phyloP scores from a whole-genome alignment of 2,113 vertebrate species.

The Mixornis gularis region DNA sequence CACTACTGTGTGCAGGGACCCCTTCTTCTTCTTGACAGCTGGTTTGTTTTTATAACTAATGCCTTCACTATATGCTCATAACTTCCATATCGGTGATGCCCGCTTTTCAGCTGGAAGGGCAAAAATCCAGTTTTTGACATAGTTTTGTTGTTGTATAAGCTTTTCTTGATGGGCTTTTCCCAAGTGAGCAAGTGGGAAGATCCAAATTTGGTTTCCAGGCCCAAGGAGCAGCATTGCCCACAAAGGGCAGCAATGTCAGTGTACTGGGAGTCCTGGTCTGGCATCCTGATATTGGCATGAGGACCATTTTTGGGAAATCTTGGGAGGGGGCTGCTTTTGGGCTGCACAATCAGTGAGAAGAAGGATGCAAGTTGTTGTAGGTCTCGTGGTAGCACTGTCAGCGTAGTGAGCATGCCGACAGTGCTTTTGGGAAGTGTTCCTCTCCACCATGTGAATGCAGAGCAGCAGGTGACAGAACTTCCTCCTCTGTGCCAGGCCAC shows the following conservation, averaged over 20 bases:
- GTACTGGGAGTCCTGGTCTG: not conserved
- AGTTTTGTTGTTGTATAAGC: not conserved
- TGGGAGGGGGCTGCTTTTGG: not conserved
- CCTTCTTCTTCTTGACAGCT: conserved; percentile 63
- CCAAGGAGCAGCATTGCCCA: not conserved
- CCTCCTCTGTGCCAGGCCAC: not conserved
- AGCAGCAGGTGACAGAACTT: not conserved
- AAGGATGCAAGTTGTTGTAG: not conserved
- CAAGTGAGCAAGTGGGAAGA: not conserved
- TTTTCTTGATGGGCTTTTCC: not conserved
- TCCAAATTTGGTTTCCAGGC: not conserved
- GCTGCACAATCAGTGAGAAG: not conserved
- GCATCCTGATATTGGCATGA: rapidly evolving
- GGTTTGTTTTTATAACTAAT: conserved; percentile 64
- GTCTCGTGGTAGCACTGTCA: rapidly evolving
- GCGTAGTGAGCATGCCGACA: not conserved
- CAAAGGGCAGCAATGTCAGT: not conserved
- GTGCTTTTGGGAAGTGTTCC: not conserved
- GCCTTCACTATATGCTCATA: conserved; percentile 55
- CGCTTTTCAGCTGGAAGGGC: not conserved
- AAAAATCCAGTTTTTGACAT: not conserved
- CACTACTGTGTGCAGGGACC: conserved; percentile 63
- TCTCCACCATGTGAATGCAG: not conserved
- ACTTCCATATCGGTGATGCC: conserved; percentile 49
- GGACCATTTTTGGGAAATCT: not conserved